Conservation (phyloP, 2,888 invertebrate genomes). For the Morpho deidamia region DNA sequence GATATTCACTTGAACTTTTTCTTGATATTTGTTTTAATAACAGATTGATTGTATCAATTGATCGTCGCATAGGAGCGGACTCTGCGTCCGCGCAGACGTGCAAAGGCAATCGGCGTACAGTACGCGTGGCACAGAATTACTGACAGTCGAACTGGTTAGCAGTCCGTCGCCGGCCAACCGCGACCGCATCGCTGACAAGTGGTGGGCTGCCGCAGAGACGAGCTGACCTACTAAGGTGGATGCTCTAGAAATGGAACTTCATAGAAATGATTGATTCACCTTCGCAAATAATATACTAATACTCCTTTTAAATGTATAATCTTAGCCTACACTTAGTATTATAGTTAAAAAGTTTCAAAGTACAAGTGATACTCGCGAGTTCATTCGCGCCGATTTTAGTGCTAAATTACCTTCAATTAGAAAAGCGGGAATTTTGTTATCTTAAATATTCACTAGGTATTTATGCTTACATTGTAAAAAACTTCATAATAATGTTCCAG, state of each 20-base stretch:
- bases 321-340: too few relatives aligned
- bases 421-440: too few relatives aligned
- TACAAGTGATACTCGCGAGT: too few relatives aligned
- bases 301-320: too few relatives aligned
- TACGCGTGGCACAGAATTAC: slow-evolving; percentile 25
- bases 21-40: background rate
- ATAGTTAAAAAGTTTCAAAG: too few relatives aligned
- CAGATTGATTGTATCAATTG: background rate
- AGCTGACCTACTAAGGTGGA: slow-evolving; percentile 31
- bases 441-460: too few relatives aligned
- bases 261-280: slow-evolving; percentile 43
- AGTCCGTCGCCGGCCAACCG: slow-evolving; percentile 24
- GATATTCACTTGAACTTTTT: slow-evolving; percentile 10
- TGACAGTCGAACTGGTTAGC: slow-evolving; percentile 8
- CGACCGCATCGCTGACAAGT: slow-evolving; percentile 20
- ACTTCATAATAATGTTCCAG: too few relatives aligned
- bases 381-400: too few relatives aligned
- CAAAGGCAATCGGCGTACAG: slow-evolving; percentile 10
- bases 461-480: too few relatives aligned
- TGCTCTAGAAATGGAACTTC: slow-evolving; percentile 57
- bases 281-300: slow-evolving; percentile 40
- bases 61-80: background rate
- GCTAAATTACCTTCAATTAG: too few relatives aligned
- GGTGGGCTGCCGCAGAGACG: slow-evolving; percentile 13
- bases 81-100: slow-evolving; percentile 15